Percentiles rank a stretch among this genome's conserved stretches.
Evolutionary conservation across 2,888 invertebrate species (phyloP).

Genomic region (Trichacis sp.): DNA sequence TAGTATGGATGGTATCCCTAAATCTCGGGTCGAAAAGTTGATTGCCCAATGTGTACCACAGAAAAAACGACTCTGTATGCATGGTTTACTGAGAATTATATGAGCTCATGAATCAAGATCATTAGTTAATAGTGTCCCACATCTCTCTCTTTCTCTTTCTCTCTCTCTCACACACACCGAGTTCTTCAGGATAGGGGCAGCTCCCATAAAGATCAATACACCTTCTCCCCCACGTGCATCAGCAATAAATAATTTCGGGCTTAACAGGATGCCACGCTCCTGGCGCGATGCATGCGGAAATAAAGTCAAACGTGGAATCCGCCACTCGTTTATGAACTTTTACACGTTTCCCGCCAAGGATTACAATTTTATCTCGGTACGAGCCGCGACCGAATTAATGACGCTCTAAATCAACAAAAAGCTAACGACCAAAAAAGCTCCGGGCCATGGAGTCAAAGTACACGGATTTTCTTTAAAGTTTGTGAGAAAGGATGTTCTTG

Average conservation of each 20-base stretch:
- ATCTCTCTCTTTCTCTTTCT: conserved; percentile 28
- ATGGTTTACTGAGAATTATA: conserved; percentile 24
- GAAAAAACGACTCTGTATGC: too few relatives aligned
- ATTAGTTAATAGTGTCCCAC: conserved; percentile 36
- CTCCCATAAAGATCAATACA: conserved; percentile 37
- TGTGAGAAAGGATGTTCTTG: too few relatives aligned
- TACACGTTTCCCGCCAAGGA: conserved; percentile 4
- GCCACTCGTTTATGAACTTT: conserved; percentile 5
- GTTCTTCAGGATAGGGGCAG: conserved; percentile 13
- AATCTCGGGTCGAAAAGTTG: too few relatives aligned
- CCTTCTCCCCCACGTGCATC: conserved; percentile 33
- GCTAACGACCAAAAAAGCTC: too few relatives aligned
- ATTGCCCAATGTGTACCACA: too few relatives aligned
- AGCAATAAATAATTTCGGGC: conserved; percentile 42
- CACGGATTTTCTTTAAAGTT: too few relatives aligned
- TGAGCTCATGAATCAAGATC: conserved; percentile 43
- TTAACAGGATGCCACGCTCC: conserved; percentile 33
- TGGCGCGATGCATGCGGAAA: conserved; percentile 27
- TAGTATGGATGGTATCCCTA: too few relatives aligned
- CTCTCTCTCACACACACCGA: too few relatives aligned
- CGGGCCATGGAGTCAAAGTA: too few relatives aligned
- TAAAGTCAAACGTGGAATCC: background rate
- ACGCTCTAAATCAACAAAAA: conserved; percentile 5
- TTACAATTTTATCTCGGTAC: background rate
- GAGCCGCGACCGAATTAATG: background rate